Evolutionary conservation across 1,140 invertebrate species (phyloP).

Genomic region (Pseudobourletiella spinata): DNA sequence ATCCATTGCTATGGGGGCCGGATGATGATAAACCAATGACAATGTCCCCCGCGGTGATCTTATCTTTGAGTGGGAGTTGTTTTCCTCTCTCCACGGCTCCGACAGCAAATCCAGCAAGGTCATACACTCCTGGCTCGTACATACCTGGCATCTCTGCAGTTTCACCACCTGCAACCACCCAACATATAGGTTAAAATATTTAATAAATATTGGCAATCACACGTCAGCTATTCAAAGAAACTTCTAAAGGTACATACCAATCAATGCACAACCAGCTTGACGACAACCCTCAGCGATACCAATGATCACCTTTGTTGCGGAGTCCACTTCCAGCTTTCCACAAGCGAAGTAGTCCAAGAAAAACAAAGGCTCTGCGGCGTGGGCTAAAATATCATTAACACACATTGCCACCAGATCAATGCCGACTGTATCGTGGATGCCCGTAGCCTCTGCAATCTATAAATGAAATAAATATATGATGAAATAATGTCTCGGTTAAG

Average conservation of each 20-base stretch:
- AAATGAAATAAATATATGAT: conserved; percentile 29
- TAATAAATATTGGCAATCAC: background rate
- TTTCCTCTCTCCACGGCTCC: conserved; percentile 72
- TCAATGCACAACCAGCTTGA: conserved; percentile 73
- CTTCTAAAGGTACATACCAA: conserved; percentile 53
- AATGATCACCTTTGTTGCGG: conserved; percentile 65
- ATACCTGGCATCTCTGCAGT: conserved; percentile 95
- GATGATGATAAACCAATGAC: conserved; percentile 79
- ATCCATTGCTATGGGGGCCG: conserved; percentile 93
- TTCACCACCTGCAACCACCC: conserved; percentile 76
- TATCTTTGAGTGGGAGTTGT: conserved; percentile 61
- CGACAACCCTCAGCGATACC: conserved; percentile 82
- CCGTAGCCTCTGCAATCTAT: conserved; percentile 69
- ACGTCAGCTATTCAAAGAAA: conserved; percentile 4
- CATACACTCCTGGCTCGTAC: conserved; percentile 78
- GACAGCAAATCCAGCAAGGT: conserved; percentile 90
- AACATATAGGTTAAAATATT: background rate
- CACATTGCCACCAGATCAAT: conserved; percentile 97
- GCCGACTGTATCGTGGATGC: conserved; percentile 75
- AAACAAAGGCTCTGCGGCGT: conserved; percentile 88
- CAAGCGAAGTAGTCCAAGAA: conserved; percentile 96
- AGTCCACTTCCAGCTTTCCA: conserved; percentile 65
- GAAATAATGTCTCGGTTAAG: background rate
- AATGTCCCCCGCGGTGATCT: conserved; percentile 65
- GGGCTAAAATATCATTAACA: conserved; percentile 90